phyloP scores from a whole-genome alignment of 2,797 vertebrate genomes.

The Anabacerthia variegaticeps region DNA sequence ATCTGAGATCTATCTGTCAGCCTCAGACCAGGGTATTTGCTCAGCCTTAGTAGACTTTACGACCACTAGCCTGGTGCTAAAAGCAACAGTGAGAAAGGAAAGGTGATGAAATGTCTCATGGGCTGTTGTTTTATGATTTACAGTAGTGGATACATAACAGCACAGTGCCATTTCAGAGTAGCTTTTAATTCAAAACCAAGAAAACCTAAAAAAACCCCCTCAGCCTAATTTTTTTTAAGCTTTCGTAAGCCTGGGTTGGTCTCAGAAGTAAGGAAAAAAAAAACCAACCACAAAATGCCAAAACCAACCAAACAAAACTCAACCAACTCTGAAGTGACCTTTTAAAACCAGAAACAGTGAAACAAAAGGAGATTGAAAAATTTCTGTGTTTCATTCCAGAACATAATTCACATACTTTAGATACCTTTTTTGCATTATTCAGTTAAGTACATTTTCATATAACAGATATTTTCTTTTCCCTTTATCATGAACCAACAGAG shows the following conservation, averaged over 20 bases:
- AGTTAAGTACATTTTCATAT: background rate
- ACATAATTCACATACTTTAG: background rate
- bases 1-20: background rate
- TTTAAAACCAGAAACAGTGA: background rate
- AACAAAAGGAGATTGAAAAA: background rate
- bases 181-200: background rate
- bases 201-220: background rate
- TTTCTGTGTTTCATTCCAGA: background rate
- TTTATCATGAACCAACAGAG: background rate
- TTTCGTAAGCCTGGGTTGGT: background rate
- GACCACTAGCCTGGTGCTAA: background rate
- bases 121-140: background rate
- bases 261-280: background rate
- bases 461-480: background rate
- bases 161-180: background rate
- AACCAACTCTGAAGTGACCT: background rate
- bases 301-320: background rate
- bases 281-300: too few species aligned
- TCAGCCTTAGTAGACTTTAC: background rate
- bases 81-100: background rate
- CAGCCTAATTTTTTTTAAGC: background rate
- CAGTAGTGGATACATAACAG: background rate
- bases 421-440: background rate
- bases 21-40: background rate
- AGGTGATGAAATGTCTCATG: background rate